These are phyloP conservation scores for Muntiacus reevesi DNA, from an alignment of 2,113 vertebrate genomes.

Conservation along the genomic window DNA sequence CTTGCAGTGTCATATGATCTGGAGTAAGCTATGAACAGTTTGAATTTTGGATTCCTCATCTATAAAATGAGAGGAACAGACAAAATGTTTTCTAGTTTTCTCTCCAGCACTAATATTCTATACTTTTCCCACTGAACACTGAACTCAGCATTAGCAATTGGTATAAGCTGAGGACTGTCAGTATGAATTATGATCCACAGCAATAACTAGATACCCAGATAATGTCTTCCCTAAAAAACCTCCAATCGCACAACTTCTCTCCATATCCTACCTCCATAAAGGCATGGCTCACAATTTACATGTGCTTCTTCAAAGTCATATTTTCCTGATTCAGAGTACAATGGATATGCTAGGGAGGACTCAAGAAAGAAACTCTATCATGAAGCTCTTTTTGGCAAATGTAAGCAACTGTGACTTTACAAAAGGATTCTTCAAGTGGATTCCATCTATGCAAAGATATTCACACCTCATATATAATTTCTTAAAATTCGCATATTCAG, in stretches of 20 bases:
- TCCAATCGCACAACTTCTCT: background rate
- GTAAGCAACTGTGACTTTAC: constrained; percentile 44
- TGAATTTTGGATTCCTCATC: background rate
- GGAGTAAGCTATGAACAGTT: background rate
- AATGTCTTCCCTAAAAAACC: background rate
- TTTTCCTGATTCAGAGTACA: background rate
- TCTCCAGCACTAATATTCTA: background rate
- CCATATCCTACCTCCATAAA: background rate
- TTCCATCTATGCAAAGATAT: constrained; percentile 39
- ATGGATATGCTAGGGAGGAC: background rate
- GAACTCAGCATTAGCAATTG: background rate
- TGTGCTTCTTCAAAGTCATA: background rate
- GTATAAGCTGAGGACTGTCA: background rate
- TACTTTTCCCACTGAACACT: background rate
- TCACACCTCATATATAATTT: constrained; percentile 51
- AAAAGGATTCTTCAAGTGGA: constrained; percentile 36
- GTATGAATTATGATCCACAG: background rate
- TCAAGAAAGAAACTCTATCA: constrained; percentile 43
- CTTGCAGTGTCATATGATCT: background rate
- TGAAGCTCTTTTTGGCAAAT: constrained; percentile 34
- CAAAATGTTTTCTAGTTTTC: background rate
- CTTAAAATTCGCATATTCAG: constrained; percentile 46
- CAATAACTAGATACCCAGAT: background rate
- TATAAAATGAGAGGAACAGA: background rate
- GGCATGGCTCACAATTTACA: background rate